Base-by-base conservation (phyloP, 2,888 invertebrate species). In the Tuberolachnus salignus region DNA sequence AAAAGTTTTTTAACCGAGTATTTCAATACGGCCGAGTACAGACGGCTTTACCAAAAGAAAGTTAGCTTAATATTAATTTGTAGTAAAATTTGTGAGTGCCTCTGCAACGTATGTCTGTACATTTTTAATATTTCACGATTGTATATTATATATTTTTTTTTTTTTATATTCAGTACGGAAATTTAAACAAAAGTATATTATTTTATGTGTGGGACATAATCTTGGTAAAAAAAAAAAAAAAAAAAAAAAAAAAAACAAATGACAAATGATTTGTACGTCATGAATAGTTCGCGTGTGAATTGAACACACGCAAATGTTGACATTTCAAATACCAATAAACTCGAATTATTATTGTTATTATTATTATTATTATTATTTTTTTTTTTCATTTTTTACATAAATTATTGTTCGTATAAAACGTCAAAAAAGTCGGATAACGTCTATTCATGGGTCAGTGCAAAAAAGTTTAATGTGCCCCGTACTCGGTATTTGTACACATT, bases 251-350 rank as follows among this genome's bases (percentile, higher is more conserved):
- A 70, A 55, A 42, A 16, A 67, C 9, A 67, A 51, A 67, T 67
- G 26, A 57, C 21, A 49, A 66, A 49, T 49, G 13, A 67, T 51
- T 51, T 51, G n/a, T 69, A 53, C 14, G 34, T 19, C 53, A 16
- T 14, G 51, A 51, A 55, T 14, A 21, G 19, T 44, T 70, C 14
- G 72, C 59, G 59, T 59, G 46, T 61, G 11, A 49, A 72, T 8
- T 23, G 4, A 14, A 19, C 26, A 61, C 72, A 59, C 59, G 61
- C 59, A 34, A 72, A 61, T 61, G 49, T 72, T 14, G 26, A 61
- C 59, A 26, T 72, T 61, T 14, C 26, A 9, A 26, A 72, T 26
- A 26, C 34, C 26, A 34, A 59, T 34, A 49, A 72, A 59, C 26
- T 16, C 59, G 16, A 19, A 59, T 49, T 59, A 26, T n/a, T 14